Base-by-base conservation (phyloP, 2,113 vertebrate genomes). In the Pluvialis apricaria region DNA sequence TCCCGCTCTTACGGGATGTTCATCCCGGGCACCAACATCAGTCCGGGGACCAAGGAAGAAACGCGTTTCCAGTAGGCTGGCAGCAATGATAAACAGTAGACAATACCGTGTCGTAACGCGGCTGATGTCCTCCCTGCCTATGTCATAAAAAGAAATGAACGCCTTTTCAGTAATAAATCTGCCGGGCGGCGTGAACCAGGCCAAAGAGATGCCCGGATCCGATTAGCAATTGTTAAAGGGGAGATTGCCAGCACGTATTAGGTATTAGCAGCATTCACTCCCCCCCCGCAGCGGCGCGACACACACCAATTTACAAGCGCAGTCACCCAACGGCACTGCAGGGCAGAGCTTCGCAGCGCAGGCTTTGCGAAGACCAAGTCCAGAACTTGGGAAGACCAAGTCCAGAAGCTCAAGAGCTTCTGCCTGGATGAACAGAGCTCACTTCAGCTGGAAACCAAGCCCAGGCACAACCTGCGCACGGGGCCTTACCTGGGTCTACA, bases 321-420 rank as follows among this genome's bases (percentile, higher is more conserved):
- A 2, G 31, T 4, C 36, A 18, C 28, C 3, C 0, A 45, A 45
- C 0, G 3, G 6, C 1, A 4, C 36, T 10, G 70, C 40, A 21
- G 47, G 54, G 31, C 70, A 22, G 13, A 73, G 73, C n/a, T 68
- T 8, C 36, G 44, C 47, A 5, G 60, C 7, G 4, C 29, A 5
- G 24, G 38, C 19, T 51, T 31, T 32, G 64, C 49, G 68, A 26
- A 64, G 38, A 42, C 62, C n/a, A 42, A 49, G 44, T 3, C 52
- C 79, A 79, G 47, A 57, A 81, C 22, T 45, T 45, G 49, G 24
- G 49, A 51, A 51, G 38, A 85, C 29, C n/a, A 42, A 54, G 40
- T 4, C 51, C 79, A 79, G 38, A 47, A 77, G 5, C 72, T 45
- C 42, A 13, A n/a, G 68, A 76, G 52, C 57, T 79, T 44, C 68